Base-by-base conservation (phyloP, 2,113 vertebrate genomes). In the Paracanthobrama guichenoti region DNA sequence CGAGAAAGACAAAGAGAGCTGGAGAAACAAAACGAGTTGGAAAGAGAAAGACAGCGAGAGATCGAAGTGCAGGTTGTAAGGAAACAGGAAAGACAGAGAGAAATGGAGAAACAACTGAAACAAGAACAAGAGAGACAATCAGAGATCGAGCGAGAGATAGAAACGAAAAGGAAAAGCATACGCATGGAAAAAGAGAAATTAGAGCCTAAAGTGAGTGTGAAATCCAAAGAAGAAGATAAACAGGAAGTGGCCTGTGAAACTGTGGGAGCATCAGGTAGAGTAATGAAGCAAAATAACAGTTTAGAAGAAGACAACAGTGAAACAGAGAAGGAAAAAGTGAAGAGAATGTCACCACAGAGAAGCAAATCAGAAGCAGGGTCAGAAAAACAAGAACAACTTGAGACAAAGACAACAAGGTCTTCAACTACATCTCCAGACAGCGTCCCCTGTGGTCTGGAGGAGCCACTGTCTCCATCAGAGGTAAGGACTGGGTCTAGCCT, bases 351-450 rank as follows among this genome's bases (percentile, higher is more conserved):
- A 24, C 26, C 7, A 39, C 90, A 90, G 20, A 90, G 84, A 81
- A 89, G 88, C 87, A 90, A 93, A 7, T 73, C 16, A 72, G 90
- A 91, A 69, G 91, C 81, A 26, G 90, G 87, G 5, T 66, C 57
- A 0, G 89, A 82, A 50, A 89, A 64, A 73, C 88, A 28, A 88
- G 84, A 4, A 39, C 88, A 85, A 22, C n/a, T 26, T n/a, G 46
- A 93, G 57, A 85, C 95, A 50, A 93, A 93, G 90, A 96, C 92
- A 91, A 95, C 95, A 85, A 89, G 93, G 12, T 60, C 89, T 16
- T 89, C 80, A 0, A 35, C 83, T 20, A 89, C 86, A 67, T 90
- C 90, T 2, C 88, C 91, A 88, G 91, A 90, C 53, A 59, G 91
- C 72, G 84, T 91, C 71, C 89, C 91, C n/a, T 90, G 87, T 71